These are phyloP conservation scores for Mus spretus DNA, from an alignment of 2,797 vertebrate species.

Conservation along the genomic window DNA sequence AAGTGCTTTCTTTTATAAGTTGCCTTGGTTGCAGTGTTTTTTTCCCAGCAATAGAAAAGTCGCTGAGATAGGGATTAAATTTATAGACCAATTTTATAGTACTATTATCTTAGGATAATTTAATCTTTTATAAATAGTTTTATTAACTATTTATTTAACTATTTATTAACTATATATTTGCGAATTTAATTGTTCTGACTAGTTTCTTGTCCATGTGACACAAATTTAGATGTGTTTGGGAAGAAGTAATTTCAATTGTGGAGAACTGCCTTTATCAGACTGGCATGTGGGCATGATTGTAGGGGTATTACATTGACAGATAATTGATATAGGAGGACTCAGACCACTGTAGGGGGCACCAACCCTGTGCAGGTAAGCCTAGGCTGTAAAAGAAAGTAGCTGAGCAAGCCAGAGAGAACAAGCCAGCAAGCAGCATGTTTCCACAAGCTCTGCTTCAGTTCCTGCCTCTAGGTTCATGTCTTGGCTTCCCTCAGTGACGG, in stretches of 20 bases:
- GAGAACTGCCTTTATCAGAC: neutral
- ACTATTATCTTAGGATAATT: too few relatives aligned
- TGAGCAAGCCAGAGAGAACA: neutral
- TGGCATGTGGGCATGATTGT: neutral
- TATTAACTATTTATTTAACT: too few relatives aligned
- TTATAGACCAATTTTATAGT: too few relatives aligned
- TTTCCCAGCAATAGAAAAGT: neutral
- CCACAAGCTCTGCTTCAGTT: neutral
- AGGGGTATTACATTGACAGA: neutral
- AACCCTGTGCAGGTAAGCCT: neutral
- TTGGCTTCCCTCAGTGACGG: neutral
- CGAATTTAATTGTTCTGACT: too few relatives aligned
- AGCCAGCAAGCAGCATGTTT: neutral
- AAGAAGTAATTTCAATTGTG: neutral
- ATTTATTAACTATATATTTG: too few relatives aligned
- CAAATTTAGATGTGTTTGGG: neutral
- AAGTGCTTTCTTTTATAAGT: neutral
- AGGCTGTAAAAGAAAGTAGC: neutral
- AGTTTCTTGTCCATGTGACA: too few relatives aligned
- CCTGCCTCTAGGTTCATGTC: neutral
- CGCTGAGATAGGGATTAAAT: too few relatives aligned
- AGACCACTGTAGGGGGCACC: neutral
- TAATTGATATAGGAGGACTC: neutral
- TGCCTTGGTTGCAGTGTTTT: neutral
- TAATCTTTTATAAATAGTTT: too few relatives aligned